Base-by-base conservation (phyloP, 2,888 invertebrate species). In the Perithous albicinctus region DNA sequence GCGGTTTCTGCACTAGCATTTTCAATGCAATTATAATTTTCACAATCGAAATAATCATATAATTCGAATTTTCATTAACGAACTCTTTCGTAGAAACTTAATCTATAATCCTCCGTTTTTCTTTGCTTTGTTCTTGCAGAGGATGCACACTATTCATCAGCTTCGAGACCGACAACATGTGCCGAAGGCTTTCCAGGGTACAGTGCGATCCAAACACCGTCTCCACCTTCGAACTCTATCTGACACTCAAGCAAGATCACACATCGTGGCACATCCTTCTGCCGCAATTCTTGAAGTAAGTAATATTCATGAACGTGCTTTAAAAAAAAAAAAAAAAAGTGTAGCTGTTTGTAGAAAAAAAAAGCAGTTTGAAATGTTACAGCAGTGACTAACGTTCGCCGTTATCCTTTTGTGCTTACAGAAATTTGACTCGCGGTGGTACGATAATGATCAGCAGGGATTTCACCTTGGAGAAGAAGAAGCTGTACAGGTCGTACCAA, bases 251-350 rank as follows among this genome's bases (percentile, higher is more conserved):
- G 93, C 97, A 97, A 92, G 97, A 97, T 91, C 95, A 96, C 82
- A 96, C 96, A 88, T 96, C 97, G 91, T 98, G 98, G 98, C 96
- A 96, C 87, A 96, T 96, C 88, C 94, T 96, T 91, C 94, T 98
- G 93, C 97, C 97, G 93, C 97, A 97, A 93, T 97, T 98, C 93
- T 94, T 98, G 93, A 97, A 97, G 97, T 97, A 93, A 96, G 97
- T 95, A 85, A n/a, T n/a, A n/a, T n/a, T 78, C 12, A 41, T 26
- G 5, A 35, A 66, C 3, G 0, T 7, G 32, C 23, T 0, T 12
- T 12, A 26, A 5, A 26, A 12, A 10, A 54, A 26, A 20, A 6
- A 32, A 10, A 29, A 15, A 43, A 26, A 7, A 10, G 12, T 18
- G n/a, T n/a, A n/a, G n/a, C 4, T 10, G 20, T 18, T 1, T 0